Evolutionary conservation across 2,113 vertebrate species (phyloP).

Genomic region (Coptodon rendalli): DNA sequence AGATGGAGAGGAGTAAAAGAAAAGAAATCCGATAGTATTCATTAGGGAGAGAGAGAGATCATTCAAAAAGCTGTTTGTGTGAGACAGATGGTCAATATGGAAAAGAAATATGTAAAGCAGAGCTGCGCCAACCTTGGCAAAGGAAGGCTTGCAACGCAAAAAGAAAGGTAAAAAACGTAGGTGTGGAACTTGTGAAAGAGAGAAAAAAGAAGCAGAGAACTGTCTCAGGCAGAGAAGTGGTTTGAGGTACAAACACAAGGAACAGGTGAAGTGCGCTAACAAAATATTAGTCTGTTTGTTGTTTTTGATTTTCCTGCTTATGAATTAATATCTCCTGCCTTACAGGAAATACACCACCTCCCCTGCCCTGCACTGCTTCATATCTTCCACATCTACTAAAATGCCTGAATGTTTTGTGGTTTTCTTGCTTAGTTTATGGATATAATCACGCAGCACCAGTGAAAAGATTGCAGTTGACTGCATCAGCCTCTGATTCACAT

Average conservation of each 20-base stretch:
- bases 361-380: neutral
- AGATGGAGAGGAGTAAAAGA: conserved; percentile 43
- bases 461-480: conserved; percentile 27
- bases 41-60: conserved; percentile 31
- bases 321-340: neutral
- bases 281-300: neutral
- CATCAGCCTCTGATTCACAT: conserved; percentile 17
- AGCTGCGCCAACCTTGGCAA: conserved; percentile 27
- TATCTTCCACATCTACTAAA: neutral
- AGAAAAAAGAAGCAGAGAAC: neutral
- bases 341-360: neutral
- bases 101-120: conserved; percentile 46
- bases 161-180: neutral
- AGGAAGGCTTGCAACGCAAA: neutral
- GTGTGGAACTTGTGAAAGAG: neutral
- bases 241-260: neutral
- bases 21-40: conserved; percentile 22
- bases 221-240: neutral
- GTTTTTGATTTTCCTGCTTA: neutral
- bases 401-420: neutral
- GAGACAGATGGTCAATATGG: conserved; percentile 59
- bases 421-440: neutral
- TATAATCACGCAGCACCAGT: neutral
- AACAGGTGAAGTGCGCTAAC: neutral
- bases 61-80: conserved; percentile 21